Evolutionary conservation across 2,888 invertebrate genomes (phyloP), one percentile per base, ranked within the genome.

Genomic region (Pecten maximus): DNA sequence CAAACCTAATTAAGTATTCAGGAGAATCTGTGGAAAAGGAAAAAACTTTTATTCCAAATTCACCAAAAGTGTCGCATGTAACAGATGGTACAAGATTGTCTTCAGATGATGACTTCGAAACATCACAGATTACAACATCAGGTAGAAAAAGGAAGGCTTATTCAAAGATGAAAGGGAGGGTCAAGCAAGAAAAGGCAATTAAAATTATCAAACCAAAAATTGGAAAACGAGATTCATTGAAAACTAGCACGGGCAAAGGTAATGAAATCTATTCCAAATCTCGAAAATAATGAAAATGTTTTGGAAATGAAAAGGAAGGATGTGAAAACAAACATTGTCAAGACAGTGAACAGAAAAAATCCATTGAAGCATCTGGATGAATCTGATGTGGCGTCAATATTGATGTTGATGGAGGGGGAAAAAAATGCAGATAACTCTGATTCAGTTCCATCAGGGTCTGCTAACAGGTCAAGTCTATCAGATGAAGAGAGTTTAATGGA

Each of bases 371-470:
- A 74, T 23, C 28, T 94, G n/a, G 94, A 94, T 90, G 92, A 92
- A 44, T 88, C 91, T n/a, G 94, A 94, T 92, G 93, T 94, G 0
- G 93, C 93, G 40, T 92, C 94, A 28, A 89, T 94, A 23, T 88
- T 94, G 87, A 89, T 94, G 87, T 92, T 93, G 28, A 94, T 94
- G 94, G 94, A 94, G 90, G 94, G 94, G 10, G 74, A 86, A 23
- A 89, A 74, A 23, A 74, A 87, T 15, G 88, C 50, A 44, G 10
- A 86, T 8, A 40, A 87, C 39, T 88, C 40, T 40, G 44, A 50
- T n/a, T 40, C 88, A 2, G 88, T 88, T 40, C 50, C 89, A 3
- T 89, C 91, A 50, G 89, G 87, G 16, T 60, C 40, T 35, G 48
- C 40, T n/a, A 74, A 89, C 87, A 44, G 40, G 15, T 89, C n/a